A percentile compares a stretch with the other conserved stretches of the same genome.
Evolutionary conservation across 2,113 vertebrate species (phyloP).

Genomic region (Illadopsis cleaveri): DNA sequence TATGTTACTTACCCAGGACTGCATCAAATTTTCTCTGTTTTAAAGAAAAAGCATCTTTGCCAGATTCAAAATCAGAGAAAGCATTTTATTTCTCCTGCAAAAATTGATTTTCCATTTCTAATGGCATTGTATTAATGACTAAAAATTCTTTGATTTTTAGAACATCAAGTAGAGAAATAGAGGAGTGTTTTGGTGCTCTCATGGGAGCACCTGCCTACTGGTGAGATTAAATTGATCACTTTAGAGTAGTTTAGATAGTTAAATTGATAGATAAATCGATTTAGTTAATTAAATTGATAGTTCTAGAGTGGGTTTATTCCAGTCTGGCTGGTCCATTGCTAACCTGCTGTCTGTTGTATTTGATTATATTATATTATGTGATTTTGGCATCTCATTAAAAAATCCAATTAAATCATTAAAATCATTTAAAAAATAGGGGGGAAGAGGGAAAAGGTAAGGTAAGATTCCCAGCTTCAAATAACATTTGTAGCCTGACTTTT

Average conservation of each 20-base stretch:
- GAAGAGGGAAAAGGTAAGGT: too few species aligned
- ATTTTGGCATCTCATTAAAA: not conserved
- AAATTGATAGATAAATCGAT: not conserved
- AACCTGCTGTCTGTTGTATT: not conserved
- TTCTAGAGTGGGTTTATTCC: not conserved
- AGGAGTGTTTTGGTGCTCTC: not conserved
- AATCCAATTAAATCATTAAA: not conserved
- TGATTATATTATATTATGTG: too few species aligned
- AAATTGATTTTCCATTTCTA: not conserved
- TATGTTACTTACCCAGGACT: not conserved
- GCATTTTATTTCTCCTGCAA: not conserved
- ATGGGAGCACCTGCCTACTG: not conserved
- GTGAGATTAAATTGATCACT: not conserved
- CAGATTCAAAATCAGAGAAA: not conserved
- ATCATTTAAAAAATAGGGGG: accelerated
- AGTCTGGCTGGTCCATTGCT: not conserved
- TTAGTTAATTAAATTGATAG: not conserved
- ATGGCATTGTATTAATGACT: not conserved
- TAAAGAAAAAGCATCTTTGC: not conserved
- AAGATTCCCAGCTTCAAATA: not conserved
- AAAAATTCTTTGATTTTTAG: not conserved
- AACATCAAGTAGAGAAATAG: not conserved
- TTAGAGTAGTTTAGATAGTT: not conserved
- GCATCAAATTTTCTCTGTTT: accelerated
- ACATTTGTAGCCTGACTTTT: not conserved